Base-by-base conservation (phyloP, 2,888 invertebrate genomes). In the Coleophora flavipennella region DNA sequence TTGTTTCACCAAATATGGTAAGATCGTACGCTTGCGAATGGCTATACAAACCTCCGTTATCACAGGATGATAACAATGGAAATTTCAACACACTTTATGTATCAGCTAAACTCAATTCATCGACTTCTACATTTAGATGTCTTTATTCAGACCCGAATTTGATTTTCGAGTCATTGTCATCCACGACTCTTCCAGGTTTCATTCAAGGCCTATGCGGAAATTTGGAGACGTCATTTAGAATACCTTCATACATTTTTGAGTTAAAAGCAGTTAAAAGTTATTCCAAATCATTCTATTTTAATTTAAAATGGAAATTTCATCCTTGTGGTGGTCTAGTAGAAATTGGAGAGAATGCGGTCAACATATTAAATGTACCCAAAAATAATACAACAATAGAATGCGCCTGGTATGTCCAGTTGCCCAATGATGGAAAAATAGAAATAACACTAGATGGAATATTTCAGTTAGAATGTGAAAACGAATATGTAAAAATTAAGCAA, bases 281-380 rank as follows among this genome's bases (percentile, higher is more conserved):
- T 42, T 43, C 13, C 28, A 46, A 41, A 31, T 57, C 53, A 10
- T 45, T 88, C 25, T 63, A 74, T 44, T 89, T 87, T 55, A 68
- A 77, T 33, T 55, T 92, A 2, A 62, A 68, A 0, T 94, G 92
- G 60, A 81, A 86, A 43, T 85, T 86, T 36, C 78, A 88, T 52
- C 65, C 84, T 1, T 95, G 95, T 59, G 95, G 95, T 12, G 94
- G 93, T 4, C 48, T 79, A 4, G 41, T 90, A 1, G 48, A 45
- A 1, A 46, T 72, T 8, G 57, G 55, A 1, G 60, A 71, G 44
- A 63, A 61, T 11, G 40, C 59, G 13, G 35, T 50, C 4, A 67
- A 72, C 51, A 51, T 77, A 35, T 45, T 79, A 35, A 52, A 71
- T 31, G 33, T 89, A 43, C 86, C 86, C 0, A 56, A 59, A 33